Evolutionary conservation across 2,888 invertebrate species (phyloP).

Genomic region (Conistra vaccinii): DNA sequence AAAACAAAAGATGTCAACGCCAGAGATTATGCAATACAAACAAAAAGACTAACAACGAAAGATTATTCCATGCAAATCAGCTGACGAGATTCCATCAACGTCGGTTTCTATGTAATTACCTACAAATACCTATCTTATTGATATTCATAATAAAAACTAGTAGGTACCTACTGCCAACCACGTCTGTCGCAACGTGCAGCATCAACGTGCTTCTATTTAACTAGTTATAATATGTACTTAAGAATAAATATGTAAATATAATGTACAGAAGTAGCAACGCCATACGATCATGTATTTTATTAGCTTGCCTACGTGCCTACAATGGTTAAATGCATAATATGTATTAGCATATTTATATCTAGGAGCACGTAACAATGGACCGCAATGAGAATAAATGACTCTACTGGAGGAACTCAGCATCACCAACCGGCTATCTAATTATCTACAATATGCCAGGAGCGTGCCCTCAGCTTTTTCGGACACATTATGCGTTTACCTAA

Average conservation of each 20-base stretch:
- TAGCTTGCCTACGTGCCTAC: constrained; percentile 1
- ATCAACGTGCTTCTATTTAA: constrained; percentile 36
- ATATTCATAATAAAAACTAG: constrained; percentile 21
- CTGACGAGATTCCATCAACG: constrained; percentile 8
- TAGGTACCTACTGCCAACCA: constrained; percentile 9
- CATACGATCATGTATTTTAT: constrained; percentile 29
- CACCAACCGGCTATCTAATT: too few relatives aligned
- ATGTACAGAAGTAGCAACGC: constrained; percentile 6
- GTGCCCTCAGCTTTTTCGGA: too few relatives aligned
- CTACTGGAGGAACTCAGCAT: too few relatives aligned
- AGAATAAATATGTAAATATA: constrained; percentile 34
- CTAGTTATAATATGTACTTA: constrained; percentile 3
- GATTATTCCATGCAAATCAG: not conserved
- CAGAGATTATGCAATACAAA: not conserved
- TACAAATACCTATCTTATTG: constrained; percentile 10
- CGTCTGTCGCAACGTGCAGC: constrained; percentile 43
- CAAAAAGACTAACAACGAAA: not conserved
- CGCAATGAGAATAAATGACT: too few relatives aligned
- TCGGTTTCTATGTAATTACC: not conserved
- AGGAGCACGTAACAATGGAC: too few relatives aligned
- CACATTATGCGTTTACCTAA: too few relatives aligned
- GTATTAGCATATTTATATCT: not conserved
- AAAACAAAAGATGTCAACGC: too few relatives aligned
- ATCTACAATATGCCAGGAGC: too few relatives aligned
- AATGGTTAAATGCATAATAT: constrained; percentile 8